Base-by-base conservation (phyloP, 2,797 vertebrate genomes). In the Clarias fuscus region DNA sequence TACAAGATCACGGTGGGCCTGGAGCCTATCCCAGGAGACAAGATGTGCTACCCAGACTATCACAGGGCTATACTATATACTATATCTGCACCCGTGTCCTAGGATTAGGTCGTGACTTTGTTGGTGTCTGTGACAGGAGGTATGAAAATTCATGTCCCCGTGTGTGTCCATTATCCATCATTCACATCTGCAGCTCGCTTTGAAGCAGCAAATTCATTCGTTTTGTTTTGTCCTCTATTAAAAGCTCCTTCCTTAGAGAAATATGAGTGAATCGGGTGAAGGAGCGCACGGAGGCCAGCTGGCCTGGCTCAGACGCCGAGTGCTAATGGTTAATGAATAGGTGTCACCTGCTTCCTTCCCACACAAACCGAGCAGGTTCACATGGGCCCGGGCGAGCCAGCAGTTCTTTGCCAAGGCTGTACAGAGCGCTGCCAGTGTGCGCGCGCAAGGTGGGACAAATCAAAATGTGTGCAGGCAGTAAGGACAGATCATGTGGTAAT, bases 321-420 rank as follows among this genome's bases (percentile, higher is more conserved):
- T 62, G 86, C 79, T 92, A 87, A 92, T 91, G 88, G 84, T 82
- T 90, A 88, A 90, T 91, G 90, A 92, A 90, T 88, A 89, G 89
- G 86, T 88, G 86, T 90, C 89, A 90, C 89, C 90, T 91, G 91
- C 85, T 90, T 90, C 83, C 86, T 90, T 88, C 86, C 73, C 77
- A 87, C 84, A 83, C 84, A 85, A 68, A 86, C 84, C 40, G 87
- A 43, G 85, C 88, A 85, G 87, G 84, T 87, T 90, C 90, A 76
- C 88, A 91, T 77, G 83, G 82, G 79, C 82, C 72, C 75, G 17
- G 83, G 48, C 56, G 59, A 37, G 84, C 84, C 65, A 86, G 78
- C 56, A 61, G 58, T 70, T 73, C 64, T 30, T 40, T 85, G 88
- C 89, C 87, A 88, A 83, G 70, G 37, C 61, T 71, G 33, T 62